Base-by-base conservation (phyloP, 2,888 invertebrate genomes). In the Amaurobius ferox region DNA sequence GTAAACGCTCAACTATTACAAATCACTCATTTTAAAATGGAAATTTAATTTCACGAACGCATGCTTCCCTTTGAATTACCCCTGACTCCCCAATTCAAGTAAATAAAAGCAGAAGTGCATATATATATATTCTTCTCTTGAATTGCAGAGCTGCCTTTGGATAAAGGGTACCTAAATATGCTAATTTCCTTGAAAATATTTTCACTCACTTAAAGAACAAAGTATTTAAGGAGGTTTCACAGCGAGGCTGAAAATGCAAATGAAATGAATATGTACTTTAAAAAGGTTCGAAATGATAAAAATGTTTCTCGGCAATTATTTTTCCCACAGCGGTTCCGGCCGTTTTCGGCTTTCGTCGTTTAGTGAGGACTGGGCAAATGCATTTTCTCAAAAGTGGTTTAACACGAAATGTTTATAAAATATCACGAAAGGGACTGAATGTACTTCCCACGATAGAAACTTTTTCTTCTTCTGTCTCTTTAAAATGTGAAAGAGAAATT, bases 221-320 rank as follows among this genome's bases (percentile, higher is more conserved):
- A 55, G 23, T 3, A 2, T 44, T 70, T 77, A 32, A 48, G 28
- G 29, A 64, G 39, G 28, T 72, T 44, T 44, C 44, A 48, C 40
- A 19, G 28, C 26, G n/a, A 40, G 70, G 68, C 55, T 61, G 55
- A 29, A 76, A 74, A 81, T 81, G 81, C 81, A 67, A 81, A 81
- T 81, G 81, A 68, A 81, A 81, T 76, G 74, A 70, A 81, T 76
- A 67, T 19, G 23, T 61, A 62, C 23, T 70, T 39, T 61, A 64
- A 64, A 64, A 30, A 23, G 16, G 9, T 62, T 62, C n/a, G 29
- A 73, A 74, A 81, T 62, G 68, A 81, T 81, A 81, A 81, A 81
- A 74, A 74, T 74, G 55, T 70, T 73, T 81, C 66, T 62, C 68
- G 74, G 74, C 81, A 81, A 81, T 81, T 74, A 81, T 81, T 81